Conservation (phyloP, 2,888 invertebrate genomes). For the Chrysolina americana region DNA sequence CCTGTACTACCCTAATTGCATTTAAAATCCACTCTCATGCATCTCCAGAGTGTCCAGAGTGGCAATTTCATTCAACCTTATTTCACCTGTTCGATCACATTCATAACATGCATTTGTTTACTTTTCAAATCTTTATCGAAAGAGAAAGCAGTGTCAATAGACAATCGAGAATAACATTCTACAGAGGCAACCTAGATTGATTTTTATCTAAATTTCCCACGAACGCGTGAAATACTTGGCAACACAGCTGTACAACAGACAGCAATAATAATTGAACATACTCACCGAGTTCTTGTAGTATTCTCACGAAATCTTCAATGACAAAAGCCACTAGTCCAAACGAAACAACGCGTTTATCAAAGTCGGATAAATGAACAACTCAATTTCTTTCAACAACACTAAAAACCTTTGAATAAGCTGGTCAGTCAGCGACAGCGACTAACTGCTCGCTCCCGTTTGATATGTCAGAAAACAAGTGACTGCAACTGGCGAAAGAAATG, state of each 20-base stretch:
- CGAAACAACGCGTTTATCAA: not conserved
- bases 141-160: not conserved
- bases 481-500: not conserved
- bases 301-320: constrained; percentile 19
- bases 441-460: not conserved
- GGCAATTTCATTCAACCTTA: too few species aligned
- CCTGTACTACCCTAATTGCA: too few species aligned
- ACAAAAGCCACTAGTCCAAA: constrained; percentile 5
- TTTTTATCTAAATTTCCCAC: not conserved
- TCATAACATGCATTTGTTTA: constrained; percentile 3
- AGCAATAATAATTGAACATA: not conserved
- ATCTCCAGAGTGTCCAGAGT: too few species aligned
- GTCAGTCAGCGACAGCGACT: not conserved
- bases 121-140: not conserved
- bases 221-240: not conserved
- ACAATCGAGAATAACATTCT: not conserved
- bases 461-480: not conserved
- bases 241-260: not conserved
- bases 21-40: too few species aligned
- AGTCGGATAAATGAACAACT: not conserved
- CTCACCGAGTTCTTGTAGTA: not conserved
- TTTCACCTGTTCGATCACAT: not conserved
- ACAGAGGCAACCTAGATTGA: not conserved
- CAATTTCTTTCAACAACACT: not conserved
- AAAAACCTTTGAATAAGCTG: not conserved